phyloP scores from a whole-genome alignment of 2,113 vertebrate species.

The Coptodon bakossiorum region DNA sequence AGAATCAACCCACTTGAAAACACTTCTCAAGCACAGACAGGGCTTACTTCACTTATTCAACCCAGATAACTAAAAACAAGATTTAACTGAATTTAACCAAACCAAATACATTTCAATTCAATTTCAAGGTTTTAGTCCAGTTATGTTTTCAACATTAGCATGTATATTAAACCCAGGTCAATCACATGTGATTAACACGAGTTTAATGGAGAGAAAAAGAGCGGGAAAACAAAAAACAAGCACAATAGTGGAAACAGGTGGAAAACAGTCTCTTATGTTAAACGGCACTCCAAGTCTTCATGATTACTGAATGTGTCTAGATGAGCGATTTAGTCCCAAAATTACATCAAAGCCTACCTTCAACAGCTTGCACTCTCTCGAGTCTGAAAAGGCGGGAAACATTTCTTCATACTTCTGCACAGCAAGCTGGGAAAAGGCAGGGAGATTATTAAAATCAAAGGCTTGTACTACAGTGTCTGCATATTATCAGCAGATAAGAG shows the following conservation, averaged over 20 bases:
- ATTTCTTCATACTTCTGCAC: conserved; percentile 90
- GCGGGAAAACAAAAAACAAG: not conserved
- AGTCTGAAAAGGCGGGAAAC: conserved; percentile 89
- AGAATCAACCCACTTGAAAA: not conserved
- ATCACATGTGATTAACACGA: not conserved
- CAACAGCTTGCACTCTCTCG: conserved; percentile 85
- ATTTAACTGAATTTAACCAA: not conserved
- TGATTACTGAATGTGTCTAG: not conserved
- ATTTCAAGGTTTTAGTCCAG: not conserved
- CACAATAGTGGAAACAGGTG: not conserved
- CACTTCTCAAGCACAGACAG: not conserved
- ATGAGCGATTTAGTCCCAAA: not conserved
- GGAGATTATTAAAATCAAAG: not conserved
- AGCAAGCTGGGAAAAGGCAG: conserved; percentile 71
- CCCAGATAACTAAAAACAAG: not conserved
- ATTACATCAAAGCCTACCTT: conserved; percentile 69
- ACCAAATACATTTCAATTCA: not conserved
- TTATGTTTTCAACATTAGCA: not conserved
- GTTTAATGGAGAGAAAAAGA: accelerated
- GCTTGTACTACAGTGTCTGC: accelerated
- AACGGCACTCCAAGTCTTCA: not conserved
- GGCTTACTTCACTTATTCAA: not conserved
- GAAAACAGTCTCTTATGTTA: not conserved
- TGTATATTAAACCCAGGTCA: not conserved
- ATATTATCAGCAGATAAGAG: not conserved